Base-by-base conservation (phyloP, 2,888 invertebrate genomes). In the Tanypteryx hageni region DNA sequence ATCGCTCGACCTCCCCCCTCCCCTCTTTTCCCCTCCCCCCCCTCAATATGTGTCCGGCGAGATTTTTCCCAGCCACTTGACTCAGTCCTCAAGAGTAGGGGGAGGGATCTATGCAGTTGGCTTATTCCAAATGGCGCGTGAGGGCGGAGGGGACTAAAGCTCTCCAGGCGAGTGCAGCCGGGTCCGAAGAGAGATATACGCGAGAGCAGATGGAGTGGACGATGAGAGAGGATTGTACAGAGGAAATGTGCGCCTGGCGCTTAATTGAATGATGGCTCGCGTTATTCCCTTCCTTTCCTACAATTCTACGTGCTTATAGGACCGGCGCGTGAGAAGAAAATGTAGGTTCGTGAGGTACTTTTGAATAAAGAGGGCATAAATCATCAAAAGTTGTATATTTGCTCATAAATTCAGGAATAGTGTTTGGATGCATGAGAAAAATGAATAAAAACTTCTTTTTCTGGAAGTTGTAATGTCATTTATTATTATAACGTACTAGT, bases 51-150 rank as follows among this genome's bases (percentile, higher is more conserved):
- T 64, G 14, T 44, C 44, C 44, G 44, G 44, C 64, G 68, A 68
- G 68, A 68, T n/a, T 68, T 68, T 68, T 68, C 68, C 22, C 68
- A 68, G 68, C 68, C 68, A 68, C 68, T 68, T 68, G 68, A 68
- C 68, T 68, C 68, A 68, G n/a, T 16, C 44, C 44, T 44, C 44
- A 44, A 44, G 44, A 44, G 44, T 44, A 68, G 16, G n/a, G 11
- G 64, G 68, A 68, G 68, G 68, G 22, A 18, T 2, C 68, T 18
- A 64, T 64, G 68, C n/a, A 68, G 9, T 68, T 8, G 64, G 64
- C 16, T 68, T 18, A 22, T 68, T 68, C 18, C 68, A 16, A 64
- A 64, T 64, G 64, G 18, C 64, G 18, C 64, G 64, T 18, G 68
- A 68, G 68, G 8, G 11, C 18, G 64, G 16, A 14, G 64, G 64